Percentiles rank a stretch among this genome's conserved stretches.
Evolutionary conservation across 2,888 invertebrate genomes (phyloP).

Genomic region (Melitaea athalia): DNA sequence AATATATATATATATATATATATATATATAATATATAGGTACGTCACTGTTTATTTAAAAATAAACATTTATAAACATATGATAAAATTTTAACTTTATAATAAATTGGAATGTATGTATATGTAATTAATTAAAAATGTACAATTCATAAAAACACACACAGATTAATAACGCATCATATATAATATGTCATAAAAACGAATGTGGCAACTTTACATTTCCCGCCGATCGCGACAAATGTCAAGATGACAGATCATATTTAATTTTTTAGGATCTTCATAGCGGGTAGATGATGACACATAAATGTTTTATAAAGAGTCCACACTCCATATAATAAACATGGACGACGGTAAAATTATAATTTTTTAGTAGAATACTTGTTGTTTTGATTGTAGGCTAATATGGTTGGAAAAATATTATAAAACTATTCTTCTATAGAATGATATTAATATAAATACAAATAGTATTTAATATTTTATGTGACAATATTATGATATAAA

Average conservation of each 20-base stretch:
- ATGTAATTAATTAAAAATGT: background rate
- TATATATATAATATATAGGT: too few relatives aligned
- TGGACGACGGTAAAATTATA: background rate
- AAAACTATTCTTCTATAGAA: too few relatives aligned
- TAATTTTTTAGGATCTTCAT: conserved; percentile 32
- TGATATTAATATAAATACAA: too few relatives aligned
- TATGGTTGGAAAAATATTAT: too few relatives aligned
- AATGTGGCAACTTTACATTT: conserved; percentile 9
- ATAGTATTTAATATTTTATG: too few relatives aligned
- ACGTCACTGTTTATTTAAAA: too few relatives aligned
- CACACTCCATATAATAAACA: conserved; percentile 5
- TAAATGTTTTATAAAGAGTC: conserved; percentile 8
- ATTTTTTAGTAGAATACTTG: background rate
- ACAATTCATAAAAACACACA: background rate
- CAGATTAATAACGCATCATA: conserved; percentile 8
- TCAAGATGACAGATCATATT: conserved; percentile 40
- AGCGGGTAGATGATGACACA: conserved; percentile 6
- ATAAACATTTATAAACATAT: too few relatives aligned
- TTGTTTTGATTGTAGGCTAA: too few relatives aligned
- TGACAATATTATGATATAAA: too few relatives aligned
- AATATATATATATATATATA: too few relatives aligned
- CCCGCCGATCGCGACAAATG: conserved; percentile 37
- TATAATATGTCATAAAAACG: conserved; percentile 18
- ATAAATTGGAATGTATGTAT: too few relatives aligned
- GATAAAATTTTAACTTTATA: too few relatives aligned